Evolutionary conservation across 2,113 vertebrate genomes (phyloP), one percentile per base, ranked within the genome.

Genomic region (Tiliqua scincoides): DNA sequence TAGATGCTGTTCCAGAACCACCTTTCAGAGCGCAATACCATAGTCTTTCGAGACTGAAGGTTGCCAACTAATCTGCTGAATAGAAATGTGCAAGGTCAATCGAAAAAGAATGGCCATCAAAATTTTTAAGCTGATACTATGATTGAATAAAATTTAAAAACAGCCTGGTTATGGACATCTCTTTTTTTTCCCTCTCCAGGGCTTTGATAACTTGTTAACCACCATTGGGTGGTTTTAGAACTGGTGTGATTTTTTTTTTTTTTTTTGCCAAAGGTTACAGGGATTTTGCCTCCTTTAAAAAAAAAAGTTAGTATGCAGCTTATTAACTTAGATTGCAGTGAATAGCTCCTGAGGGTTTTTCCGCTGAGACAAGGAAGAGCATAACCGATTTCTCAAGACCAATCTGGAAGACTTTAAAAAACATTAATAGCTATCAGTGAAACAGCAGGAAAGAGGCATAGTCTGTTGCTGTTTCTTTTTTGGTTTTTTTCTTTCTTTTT

Each of bases 271-370:
- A 94, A 94, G 93, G 92, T 92, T 91, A 73, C 80, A 82, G 59
- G 25, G 8, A 15, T 84, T 87, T 82, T 61, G 88, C 89, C 89
- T 92, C 90, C 17, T n/a, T 15, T 20, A 59, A 92, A 92, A 95
- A 92, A 92, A 95, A 93, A 95, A 93, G 90, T 94, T 93, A 91
- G 91, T 94, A 95, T 95, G 93, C 89, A 95, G 90, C 94, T 95
- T 96, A 95, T 95, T 95, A 95, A 95, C 88, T 95, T 95, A 89
- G 93, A 95, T 94, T 94, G 89, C 93, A 91, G 78, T 88, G 89
- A 94, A 95, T 95, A 79, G 14, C 83, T 95, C 95, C 94, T 93
- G 68, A 68, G 94, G 86, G 95, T 79, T 91, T 94, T 94, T 90
- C 87, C 88, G 81, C 63, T 92, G 90, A 91, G 93, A 92, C 72